Percentiles rank a stretch among this genome's conserved stretches.
These are phyloP conservation scores for Euzetes globulus DNA, from an alignment of 2,888 invertebrate genomes.

Conservation along the genomic window DNA sequence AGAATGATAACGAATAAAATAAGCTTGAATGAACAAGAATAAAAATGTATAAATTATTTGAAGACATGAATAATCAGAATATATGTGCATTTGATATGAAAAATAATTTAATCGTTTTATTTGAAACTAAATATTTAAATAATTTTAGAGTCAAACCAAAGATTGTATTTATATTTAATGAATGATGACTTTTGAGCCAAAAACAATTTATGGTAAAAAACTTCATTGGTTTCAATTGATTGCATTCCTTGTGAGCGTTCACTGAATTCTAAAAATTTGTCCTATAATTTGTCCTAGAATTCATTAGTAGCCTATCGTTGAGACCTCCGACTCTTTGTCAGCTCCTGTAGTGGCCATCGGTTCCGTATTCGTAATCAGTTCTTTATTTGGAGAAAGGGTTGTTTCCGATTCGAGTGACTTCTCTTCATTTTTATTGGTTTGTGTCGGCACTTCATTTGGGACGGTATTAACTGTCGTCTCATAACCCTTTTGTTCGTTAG, in stretches of 20 bases:
- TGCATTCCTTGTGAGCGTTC: too few relatives aligned
- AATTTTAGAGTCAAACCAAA: conserved; percentile 10
- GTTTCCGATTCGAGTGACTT: not conserved
- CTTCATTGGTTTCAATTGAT: not conserved
- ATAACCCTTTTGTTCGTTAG: not conserved
- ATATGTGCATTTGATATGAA: not conserved
- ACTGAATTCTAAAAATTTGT: too few relatives aligned
- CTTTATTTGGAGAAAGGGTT: too few relatives aligned
- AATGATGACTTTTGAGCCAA: conserved; percentile 20
- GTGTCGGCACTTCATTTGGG: not conserved
- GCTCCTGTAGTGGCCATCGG: too few relatives aligned
- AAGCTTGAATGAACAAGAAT: too few relatives aligned
- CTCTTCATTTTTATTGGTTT: not conserved
- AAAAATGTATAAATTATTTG: too few relatives aligned
- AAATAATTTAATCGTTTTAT: conserved; percentile 17
- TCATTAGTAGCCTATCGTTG: too few relatives aligned
- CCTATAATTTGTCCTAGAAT: too few relatives aligned
- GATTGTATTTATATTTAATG: not conserved
- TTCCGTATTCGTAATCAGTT: too few relatives aligned
- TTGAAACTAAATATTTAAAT: conserved; percentile 5
- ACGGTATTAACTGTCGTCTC: not conserved
- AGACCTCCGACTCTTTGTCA: too few relatives aligned
- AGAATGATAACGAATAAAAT: too few relatives aligned
- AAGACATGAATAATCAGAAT: not conserved
- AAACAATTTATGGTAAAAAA: not conserved